Evolutionary conservation across 1,140 invertebrate species (phyloP).

Genomic region (Ruditapes philippinarum): DNA sequence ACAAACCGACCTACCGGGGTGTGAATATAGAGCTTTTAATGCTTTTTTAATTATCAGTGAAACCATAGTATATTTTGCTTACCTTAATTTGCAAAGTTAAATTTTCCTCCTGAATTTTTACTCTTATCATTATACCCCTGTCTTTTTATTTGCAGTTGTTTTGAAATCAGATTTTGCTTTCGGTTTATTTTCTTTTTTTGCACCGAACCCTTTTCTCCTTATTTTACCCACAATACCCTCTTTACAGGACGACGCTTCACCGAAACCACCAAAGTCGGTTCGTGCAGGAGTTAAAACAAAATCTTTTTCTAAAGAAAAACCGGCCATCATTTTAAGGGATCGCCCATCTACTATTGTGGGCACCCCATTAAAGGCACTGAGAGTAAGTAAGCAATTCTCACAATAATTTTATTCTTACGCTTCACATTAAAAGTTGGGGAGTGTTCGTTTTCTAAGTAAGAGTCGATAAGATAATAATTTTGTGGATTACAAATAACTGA

Average conservation of each 20-base stretch:
- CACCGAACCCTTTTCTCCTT: neutral
- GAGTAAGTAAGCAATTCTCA: constrained; percentile 54
- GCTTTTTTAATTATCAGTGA: too few relatives aligned
- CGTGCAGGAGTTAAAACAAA: constrained; percentile 26
- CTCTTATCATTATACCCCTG: too few relatives aligned
- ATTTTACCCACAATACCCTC: constrained; percentile 37
- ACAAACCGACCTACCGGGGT: too few relatives aligned
- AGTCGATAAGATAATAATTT: too few relatives aligned
- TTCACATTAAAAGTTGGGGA: too few relatives aligned
- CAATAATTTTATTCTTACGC: neutral
- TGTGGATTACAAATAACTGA: too few relatives aligned
- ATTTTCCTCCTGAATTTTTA: too few relatives aligned
- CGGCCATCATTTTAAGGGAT: constrained; percentile 26
- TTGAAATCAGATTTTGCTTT: too few relatives aligned
- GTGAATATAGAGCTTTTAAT: too few relatives aligned
- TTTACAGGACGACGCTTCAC: constrained; percentile 54
- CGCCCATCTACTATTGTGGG: constrained; percentile 60
- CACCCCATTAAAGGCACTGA: neutral
- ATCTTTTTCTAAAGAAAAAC: constrained; percentile 56
- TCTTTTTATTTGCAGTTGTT: neutral
- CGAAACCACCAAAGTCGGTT: constrained; percentile 53
- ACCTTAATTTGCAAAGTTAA: too few relatives aligned
- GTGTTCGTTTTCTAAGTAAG: too few relatives aligned
- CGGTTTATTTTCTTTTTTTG: neutral
- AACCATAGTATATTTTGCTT: too few relatives aligned